phyloP scores from a whole-genome alignment of 2,113 vertebrate genomes.

The Erinaceus europaeus region DNA sequence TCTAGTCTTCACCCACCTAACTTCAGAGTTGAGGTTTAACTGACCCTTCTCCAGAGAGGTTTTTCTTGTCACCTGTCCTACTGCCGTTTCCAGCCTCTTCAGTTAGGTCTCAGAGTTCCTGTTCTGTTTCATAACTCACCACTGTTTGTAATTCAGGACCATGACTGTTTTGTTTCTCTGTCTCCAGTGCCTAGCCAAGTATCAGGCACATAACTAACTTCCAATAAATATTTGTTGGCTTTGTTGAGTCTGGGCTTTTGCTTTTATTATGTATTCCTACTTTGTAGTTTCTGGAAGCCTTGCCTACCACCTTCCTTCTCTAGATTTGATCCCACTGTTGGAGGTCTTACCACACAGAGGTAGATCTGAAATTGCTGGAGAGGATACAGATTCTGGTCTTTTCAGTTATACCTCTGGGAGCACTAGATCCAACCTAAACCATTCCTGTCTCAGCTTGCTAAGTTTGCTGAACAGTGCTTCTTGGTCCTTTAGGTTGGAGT shows the following conservation, averaged over 20 bases:
- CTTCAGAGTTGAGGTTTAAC: not conserved
- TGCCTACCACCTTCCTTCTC: not conserved
- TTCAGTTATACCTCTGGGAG: not conserved
- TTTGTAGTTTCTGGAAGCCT: conserved; percentile 32
- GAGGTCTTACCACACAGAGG: not conserved
- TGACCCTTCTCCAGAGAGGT: not conserved
- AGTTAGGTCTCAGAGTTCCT: not conserved
- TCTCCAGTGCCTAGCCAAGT: not conserved
- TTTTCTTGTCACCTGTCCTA: not conserved
- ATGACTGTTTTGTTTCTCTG: not conserved
- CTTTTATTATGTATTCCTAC: conserved; percentile 6
- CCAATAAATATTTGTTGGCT: conserved; percentile 1
- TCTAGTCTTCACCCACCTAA: not conserved
- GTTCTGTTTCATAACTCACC: not conserved
- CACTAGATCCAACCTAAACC: not conserved
- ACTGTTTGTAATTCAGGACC: conserved; percentile 5
- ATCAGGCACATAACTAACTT: not conserved
- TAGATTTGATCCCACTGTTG: not conserved
- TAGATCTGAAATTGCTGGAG: not conserved
- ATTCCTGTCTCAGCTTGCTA: not conserved
- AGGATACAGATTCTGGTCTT: not conserved
- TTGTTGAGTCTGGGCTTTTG: conserved; percentile 11
- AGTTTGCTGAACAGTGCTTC: not conserved
- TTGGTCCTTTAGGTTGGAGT: not conserved
- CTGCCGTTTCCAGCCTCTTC: not conserved